Percentiles rank a stretch among this genome's conserved stretches.
Conservation (phyloP, 2,113 vertebrate genomes). For the Todiramphus chloris region DNA sequence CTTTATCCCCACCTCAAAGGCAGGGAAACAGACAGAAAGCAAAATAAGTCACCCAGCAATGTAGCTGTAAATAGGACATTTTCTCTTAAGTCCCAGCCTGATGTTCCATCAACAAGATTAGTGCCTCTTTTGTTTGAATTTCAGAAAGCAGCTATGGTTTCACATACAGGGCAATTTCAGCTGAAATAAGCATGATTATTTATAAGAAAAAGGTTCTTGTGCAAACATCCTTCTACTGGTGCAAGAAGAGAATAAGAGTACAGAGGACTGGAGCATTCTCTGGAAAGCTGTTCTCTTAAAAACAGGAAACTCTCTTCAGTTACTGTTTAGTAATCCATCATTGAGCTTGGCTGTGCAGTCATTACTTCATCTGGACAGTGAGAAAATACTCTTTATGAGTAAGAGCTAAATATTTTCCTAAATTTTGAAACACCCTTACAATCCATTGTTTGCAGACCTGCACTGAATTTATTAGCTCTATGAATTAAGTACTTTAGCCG, state of each 20-base stretch:
- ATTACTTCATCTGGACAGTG: background rate
- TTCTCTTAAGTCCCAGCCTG: background rate
- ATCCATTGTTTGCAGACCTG: background rate
- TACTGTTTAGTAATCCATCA: background rate
- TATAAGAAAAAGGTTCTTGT: background rate
- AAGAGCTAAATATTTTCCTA: background rate
- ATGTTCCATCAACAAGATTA: background rate
- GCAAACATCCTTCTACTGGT: background rate
- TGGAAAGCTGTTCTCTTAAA: background rate
- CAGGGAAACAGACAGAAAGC: background rate
- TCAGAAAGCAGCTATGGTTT: background rate
- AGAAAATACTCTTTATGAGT: background rate
- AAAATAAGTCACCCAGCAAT: background rate
- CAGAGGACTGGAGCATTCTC: background rate
- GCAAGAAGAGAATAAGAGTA: background rate
- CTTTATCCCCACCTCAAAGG: background rate
- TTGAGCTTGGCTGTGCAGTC: background rate
- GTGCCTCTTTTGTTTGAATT: background rate
- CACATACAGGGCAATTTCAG: background rate
- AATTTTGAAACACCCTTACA: background rate
- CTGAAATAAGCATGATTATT: background rate
- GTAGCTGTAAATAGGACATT: background rate
- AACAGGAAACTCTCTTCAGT: background rate
- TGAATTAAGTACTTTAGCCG: background rate
- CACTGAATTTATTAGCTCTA: background rate